phyloP scores from a whole-genome alignment of 2,113 vertebrate genomes.

The Neotragus moschatus region DNA sequence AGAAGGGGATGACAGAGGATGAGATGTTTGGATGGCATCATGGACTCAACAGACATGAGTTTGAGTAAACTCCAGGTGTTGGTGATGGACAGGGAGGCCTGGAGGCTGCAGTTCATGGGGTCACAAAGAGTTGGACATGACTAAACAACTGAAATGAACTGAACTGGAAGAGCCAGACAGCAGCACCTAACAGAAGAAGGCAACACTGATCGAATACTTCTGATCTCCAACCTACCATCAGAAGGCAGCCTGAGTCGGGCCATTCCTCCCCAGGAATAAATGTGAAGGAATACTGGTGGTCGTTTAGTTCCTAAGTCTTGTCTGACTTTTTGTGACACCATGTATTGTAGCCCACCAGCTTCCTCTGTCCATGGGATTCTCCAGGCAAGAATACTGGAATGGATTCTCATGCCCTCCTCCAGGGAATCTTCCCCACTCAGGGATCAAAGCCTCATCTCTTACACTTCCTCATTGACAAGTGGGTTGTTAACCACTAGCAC shows the following conservation, averaged over 20 bases:
- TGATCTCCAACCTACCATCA: background rate
- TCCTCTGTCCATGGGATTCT: background rate
- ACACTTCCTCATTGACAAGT: background rate
- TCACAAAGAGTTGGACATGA: background rate
- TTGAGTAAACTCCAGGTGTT: background rate
- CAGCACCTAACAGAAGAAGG: background rate
- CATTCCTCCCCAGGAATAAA: accelerated
- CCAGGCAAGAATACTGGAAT: background rate
- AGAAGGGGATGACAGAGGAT: background rate
- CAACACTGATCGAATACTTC: background rate
- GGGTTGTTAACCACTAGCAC: background rate
- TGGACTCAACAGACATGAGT: background rate
- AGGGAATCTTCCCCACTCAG: background rate
- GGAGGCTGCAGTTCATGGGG: background rate
- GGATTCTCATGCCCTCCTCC: background rate
- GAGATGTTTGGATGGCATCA: background rate
- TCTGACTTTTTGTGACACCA: background rate
- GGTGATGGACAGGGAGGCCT: background rate
- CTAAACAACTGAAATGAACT: background rate
- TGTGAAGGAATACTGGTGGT: background rate
- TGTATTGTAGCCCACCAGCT: background rate
- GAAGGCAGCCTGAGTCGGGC: background rate
- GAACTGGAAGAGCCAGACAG: background rate
- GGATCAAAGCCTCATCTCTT: background rate
- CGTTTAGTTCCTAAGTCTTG: background rate